Evolutionary conservation across 1,140 invertebrate species (phyloP), one percentile per base, ranked within the genome.

Genomic region (Neodiprion virginianus): DNA sequence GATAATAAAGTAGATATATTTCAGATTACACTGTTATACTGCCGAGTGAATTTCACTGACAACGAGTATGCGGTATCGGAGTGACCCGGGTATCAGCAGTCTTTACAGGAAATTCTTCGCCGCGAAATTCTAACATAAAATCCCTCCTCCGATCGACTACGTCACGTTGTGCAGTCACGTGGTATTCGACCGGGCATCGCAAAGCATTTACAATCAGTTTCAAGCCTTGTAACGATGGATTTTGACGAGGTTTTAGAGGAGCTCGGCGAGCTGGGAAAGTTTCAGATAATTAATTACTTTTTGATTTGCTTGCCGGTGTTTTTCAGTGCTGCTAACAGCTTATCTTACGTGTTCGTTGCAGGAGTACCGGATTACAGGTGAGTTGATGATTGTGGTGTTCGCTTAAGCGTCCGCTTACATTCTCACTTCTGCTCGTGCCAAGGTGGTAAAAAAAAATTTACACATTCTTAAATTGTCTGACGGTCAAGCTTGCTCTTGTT

Each of bases 311-410:
- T 91, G 47, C 90, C 91, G 9, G 90, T 92, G 23, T 81, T 92
- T 53, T 90, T 91, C 79, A 88, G 82, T 17, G 90, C 91, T 10
- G 90, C 90, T 9, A 91, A 91, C 77, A 92, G 90, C 84, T 84
- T 92, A 11, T 90, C 89, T 14, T 92, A 92, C 79, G 90, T 91
- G 8, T 92, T 92, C 79, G 91, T 91, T 7, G 91, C 90, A 23
- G 91, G 91, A 73, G 83, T 86, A 21, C 90, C 91, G 17, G 78
- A 87, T 69, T 90, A 91, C 77, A 86, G 90, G 90, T 90, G 81
- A 79, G n/a, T 72, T 70, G 17, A 71, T 72, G 72, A 28, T 49
- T 12, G 53, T 61, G 53, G 0, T 61, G 53, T 61, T 61, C 8
- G n/a, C 1, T 40, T 40, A 40, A 40, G 28, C 28, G 28, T 40